Percentiles rank a stretch among this genome's conserved stretches.
These are phyloP conservation scores for Tamandua tetradactyla DNA, from an alignment of 2,797 vertebrate species.

Conservation along the genomic window DNA sequence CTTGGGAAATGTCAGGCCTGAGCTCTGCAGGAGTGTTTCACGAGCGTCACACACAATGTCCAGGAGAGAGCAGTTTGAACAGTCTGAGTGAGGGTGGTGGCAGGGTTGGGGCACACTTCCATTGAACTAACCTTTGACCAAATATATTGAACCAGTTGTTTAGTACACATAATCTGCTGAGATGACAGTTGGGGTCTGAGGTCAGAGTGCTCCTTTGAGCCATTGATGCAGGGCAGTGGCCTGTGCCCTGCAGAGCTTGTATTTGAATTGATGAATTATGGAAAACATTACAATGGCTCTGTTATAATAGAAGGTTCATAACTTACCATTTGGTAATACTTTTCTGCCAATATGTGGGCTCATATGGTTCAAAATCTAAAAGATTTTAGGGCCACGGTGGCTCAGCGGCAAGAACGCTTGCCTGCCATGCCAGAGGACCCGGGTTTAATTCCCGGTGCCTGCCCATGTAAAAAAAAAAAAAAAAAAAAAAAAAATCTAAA, in stretches of 20 bases:
- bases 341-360: background rate
- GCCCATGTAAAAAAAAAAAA: no score
- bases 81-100: background rate
- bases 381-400: no score
- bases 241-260: background rate
- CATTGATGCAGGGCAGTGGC: background rate
- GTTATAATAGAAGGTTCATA: background rate
- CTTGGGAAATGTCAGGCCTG: background rate
- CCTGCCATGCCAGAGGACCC: no score
- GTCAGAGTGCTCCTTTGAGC: background rate
- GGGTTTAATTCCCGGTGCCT: no score
- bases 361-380: background rate
- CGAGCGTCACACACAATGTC: background rate
- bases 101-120: background rate
- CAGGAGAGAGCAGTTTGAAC: background rate
- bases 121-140: background rate
- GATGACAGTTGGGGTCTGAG: background rate
- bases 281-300: background rate
- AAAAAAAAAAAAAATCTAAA: background rate
- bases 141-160: background rate
- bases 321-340: background rate
- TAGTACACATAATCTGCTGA: background rate
- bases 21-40: background rate
- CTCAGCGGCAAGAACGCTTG: no score
- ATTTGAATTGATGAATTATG: conserved; percentile 5